Conservation (phyloP, 2,113 vertebrate species). For the Psittacara wagleri region DNA sequence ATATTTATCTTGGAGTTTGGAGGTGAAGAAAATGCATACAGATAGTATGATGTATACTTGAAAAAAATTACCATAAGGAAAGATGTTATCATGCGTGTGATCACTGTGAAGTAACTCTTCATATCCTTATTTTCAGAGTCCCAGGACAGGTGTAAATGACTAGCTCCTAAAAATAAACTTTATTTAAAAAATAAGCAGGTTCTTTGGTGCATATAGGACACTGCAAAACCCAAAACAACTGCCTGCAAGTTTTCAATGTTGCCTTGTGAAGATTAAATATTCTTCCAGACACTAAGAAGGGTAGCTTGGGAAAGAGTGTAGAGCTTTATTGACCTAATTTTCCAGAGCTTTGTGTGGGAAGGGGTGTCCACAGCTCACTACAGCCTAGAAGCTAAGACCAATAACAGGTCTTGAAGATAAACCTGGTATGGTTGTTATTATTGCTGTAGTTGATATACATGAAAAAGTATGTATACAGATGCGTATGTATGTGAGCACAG, state of each 20-base stretch:
- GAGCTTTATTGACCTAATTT: not conserved
- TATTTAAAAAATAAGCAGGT: not conserved
- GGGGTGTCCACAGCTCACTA: not conserved
- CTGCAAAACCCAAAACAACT: not conserved
- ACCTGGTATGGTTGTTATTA: not conserved
- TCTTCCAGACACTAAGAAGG: not conserved
- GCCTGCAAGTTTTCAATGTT: not conserved
- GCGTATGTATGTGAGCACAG: fast-evolving
- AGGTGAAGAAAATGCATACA: not conserved
- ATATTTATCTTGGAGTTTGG: not conserved
- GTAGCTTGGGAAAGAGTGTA: not conserved
- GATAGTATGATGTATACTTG: not conserved
- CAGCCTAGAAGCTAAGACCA: not conserved
- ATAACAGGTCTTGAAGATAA: not conserved
- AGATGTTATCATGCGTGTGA: not conserved
- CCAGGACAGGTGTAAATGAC: not conserved
- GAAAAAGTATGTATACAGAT: not conserved
- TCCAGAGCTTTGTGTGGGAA: not conserved
- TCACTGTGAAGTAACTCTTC: not conserved
- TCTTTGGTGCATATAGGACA: not conserved
- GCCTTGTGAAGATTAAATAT: not conserved
- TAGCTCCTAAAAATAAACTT: not conserved
- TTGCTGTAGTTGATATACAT: not conserved
- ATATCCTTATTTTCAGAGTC: not conserved
- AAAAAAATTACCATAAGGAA: no score